Evolutionary conservation across 2,797 vertebrate species (phyloP).

Genomic region (Cuniculus paca): DNA sequence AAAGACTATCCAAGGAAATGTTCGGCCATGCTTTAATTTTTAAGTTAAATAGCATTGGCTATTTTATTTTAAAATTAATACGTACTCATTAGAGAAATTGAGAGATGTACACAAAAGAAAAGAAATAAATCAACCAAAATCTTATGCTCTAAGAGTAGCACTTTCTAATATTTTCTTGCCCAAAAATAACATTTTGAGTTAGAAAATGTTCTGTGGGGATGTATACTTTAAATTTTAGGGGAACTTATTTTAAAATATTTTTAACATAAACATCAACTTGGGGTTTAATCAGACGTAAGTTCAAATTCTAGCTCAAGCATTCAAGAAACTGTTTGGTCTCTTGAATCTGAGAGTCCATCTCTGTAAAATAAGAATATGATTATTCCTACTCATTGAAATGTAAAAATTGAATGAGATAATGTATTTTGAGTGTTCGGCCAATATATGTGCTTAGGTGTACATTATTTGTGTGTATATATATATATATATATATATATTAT

Average conservation of each 20-base stretch:
- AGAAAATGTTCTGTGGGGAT: not conserved
- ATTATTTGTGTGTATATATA: not conserved
- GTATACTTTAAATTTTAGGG: constrained; percentile 1
- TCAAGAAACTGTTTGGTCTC: not conserved
- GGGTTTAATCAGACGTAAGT: not conserved
- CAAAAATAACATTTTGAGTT: constrained; percentile 11
- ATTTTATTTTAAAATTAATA: constrained; percentile 17
- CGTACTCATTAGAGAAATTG: not conserved
- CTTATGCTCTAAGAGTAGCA: not conserved
- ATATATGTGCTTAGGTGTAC: not conserved
- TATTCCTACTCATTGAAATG: not conserved
- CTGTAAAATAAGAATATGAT: not conserved
- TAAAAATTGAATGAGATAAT: constrained; percentile 21
- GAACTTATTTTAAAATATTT: not conserved
- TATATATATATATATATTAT: not conserved
- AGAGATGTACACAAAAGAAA: not conserved
- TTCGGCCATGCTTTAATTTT: not conserved
- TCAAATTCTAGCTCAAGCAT: not conserved
- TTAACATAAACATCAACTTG: not conserved
- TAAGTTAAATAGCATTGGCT: not conserved
- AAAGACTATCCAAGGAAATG: not conserved
- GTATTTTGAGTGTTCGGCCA: not conserved
- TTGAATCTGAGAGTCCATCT: not conserved
- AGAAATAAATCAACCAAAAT: not conserved
- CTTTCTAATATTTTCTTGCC: constrained; percentile 1